Evolutionary conservation across 2,888 invertebrate species (phyloP).

Genomic region (Gari tellinella): DNA sequence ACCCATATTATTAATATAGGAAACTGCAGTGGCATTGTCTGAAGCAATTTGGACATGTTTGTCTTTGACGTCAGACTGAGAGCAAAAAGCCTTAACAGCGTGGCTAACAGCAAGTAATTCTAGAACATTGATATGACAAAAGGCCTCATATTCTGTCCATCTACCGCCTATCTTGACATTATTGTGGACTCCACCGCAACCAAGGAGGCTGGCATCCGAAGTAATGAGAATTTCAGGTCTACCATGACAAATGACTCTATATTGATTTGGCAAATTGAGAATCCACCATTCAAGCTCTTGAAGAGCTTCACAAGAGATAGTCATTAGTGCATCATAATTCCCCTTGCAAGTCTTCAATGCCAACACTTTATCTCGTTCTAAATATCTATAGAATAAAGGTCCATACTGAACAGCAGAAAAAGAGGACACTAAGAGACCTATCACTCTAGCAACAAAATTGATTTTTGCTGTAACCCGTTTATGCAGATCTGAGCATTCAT

Average conservation of each 20-base stretch:
- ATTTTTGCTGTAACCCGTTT: no score
- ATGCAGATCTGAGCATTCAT: no score
- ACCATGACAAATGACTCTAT: no score
- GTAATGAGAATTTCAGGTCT: no score
- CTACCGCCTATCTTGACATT: slow-evolving; percentile 13
- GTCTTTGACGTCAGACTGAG: neutral
- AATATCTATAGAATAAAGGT: slow-evolving; percentile 17
- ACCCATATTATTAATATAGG: slow-evolving; percentile 44
- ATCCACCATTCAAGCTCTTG: slow-evolving; percentile 27
- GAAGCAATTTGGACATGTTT: slow-evolving; percentile 31
- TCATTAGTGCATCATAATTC: slow-evolving; percentile 25
- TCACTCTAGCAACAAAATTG: slow-evolving; percentile 22
- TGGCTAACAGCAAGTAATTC: slow-evolving; percentile 23
- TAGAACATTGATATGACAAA: slow-evolving; percentile 23
- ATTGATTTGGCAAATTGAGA: slow-evolving; percentile 5
- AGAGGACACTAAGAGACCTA: slow-evolving; percentile 23
- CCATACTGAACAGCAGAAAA: slow-evolving; percentile 39
- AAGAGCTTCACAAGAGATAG: slow-evolving; percentile 1
- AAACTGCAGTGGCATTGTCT: slow-evolving; percentile 40
- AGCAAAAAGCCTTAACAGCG: slow-evolving; percentile 17
- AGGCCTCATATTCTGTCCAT: slow-evolving; percentile 10
- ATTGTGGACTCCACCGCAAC: slow-evolving; percentile 26
- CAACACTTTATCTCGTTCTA: slow-evolving; percentile 23
- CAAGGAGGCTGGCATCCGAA: no score
- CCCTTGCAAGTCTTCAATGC: slow-evolving; percentile 10